These are phyloP conservation scores for Drosophila glabriapex DNA, from an alignment of 2,888 invertebrate species.

Conservation along the genomic window DNA sequence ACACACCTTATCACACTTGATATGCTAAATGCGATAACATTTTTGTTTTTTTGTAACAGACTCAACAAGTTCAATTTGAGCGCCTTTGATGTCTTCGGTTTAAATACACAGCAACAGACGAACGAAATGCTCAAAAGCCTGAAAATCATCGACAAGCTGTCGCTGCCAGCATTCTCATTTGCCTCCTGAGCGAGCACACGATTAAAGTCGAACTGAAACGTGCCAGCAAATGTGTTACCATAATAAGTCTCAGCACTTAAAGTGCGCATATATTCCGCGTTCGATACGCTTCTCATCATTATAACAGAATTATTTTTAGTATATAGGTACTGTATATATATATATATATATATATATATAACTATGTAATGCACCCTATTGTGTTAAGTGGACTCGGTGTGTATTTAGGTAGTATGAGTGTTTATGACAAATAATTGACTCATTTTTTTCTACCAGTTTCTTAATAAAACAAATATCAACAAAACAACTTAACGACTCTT, in stretches of 20 bases:
- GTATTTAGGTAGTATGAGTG: constrained; percentile 14
- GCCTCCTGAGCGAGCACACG: constrained; percentile 57
- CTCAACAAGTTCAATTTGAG: constrained; percentile 87
- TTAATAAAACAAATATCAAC: constrained; percentile 36
- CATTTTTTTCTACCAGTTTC: constrained; percentile 20
- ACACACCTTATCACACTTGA: background rate
- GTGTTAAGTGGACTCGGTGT: constrained; percentile 2
- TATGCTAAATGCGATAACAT: constrained; percentile 1
- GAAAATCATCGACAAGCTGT: constrained; percentile 64
- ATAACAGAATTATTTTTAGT: constrained; percentile 7
- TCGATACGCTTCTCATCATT: constrained; percentile 33
- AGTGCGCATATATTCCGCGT: constrained; percentile 50
- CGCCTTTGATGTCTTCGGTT: constrained; percentile 88
- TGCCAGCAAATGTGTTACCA: constrained; percentile 19
- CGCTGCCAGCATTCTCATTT: constrained; percentile 71
- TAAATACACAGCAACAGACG: constrained; percentile 86
- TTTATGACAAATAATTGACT: constrained; percentile 22
- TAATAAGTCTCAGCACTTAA: constrained; percentile 47
- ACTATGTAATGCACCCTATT: constrained; percentile 8
- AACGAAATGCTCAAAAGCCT: constrained; percentile 83
- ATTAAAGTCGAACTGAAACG: constrained; percentile 37
- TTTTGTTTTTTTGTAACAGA: constrained; percentile 81
- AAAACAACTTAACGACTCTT: constrained; percentile 14
- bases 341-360: constrained; percentile 42
- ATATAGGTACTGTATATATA: constrained; percentile 24